These are phyloP conservation scores for Forbesichthys agassizii DNA, from an alignment of 2,113 vertebrate genomes.

Conservation along the genomic window DNA sequence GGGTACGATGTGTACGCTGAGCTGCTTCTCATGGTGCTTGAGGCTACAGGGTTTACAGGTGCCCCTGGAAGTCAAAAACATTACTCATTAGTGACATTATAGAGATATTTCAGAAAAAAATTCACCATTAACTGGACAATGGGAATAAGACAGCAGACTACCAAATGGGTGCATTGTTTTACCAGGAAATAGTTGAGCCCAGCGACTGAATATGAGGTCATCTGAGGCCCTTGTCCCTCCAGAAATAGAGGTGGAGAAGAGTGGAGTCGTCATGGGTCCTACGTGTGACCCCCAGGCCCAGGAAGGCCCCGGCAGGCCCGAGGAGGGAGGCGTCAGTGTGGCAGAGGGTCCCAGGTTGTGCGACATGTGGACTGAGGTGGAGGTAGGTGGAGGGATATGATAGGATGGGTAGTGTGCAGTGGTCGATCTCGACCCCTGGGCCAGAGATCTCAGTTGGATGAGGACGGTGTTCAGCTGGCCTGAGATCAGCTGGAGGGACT, in stretches of 20 bases:
- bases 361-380: constrained; percentile 15
- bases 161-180: constrained; percentile 7
- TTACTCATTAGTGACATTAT: not conserved
- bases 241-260: constrained; percentile 37
- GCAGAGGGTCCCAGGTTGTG: not conserved
- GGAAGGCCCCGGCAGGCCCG: constrained; percentile 7
- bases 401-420: constrained; percentile 25
- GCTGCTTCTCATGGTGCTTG: constrained; percentile 35
- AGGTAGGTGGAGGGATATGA: constrained; percentile 44
- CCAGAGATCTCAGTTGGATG: constrained; percentile 72
- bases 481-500: constrained; percentile 84
- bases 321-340: not conserved
- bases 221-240: constrained; percentile 65
- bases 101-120: not conserved
- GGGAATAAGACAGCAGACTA: not conserved
- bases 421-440: constrained; percentile 30
- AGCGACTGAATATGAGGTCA: constrained; percentile 75
- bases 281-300: constrained; percentile 65
- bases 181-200: constrained; percentile 86
- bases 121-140: not conserved
- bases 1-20: constrained; percentile 47
- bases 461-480: constrained; percentile 82
- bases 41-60: constrained; percentile 33
- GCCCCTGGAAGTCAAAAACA: constrained; percentile 45
- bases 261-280: not conserved